Conservation (phyloP, 2,113 vertebrate species). For the Progne subis region DNA sequence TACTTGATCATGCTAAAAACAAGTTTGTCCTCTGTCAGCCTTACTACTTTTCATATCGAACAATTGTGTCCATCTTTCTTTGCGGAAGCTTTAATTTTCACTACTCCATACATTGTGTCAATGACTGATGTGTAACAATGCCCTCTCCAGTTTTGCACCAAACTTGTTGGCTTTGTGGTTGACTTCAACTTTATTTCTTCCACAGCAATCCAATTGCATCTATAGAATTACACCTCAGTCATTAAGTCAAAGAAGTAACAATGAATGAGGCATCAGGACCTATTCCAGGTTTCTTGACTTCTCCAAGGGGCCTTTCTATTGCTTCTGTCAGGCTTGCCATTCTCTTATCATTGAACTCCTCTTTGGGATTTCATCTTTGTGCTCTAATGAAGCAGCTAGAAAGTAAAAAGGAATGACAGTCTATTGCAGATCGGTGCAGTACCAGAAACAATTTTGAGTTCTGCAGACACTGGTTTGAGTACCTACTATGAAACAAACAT, state of each 20-base stretch:
- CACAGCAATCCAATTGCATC: background rate
- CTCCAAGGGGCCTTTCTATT: background rate
- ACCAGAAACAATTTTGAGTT: background rate
- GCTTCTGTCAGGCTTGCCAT: background rate
- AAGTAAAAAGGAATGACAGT: background rate
- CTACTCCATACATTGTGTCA: background rate
- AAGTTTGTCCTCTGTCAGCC: background rate
- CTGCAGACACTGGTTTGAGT: background rate
- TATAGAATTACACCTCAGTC: background rate
- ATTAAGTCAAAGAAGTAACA: background rate
- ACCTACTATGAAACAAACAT: background rate
- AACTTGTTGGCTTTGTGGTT: background rate
- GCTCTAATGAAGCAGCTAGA: background rate
- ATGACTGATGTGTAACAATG: accelerated
- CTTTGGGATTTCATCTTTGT: background rate
- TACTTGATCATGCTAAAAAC: background rate
- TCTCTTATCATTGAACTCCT: background rate
- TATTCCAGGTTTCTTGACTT: background rate
- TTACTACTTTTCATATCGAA: background rate
- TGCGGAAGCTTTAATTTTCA: background rate
- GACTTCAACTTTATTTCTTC: background rate
- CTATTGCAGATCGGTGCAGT: background rate
- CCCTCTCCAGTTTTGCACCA: background rate
- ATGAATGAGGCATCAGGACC: background rate
- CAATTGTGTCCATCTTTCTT: background rate